Conservation (phyloP, 2,797 vertebrate genomes). For the Ptychobarbus kaznakovi region DNA sequence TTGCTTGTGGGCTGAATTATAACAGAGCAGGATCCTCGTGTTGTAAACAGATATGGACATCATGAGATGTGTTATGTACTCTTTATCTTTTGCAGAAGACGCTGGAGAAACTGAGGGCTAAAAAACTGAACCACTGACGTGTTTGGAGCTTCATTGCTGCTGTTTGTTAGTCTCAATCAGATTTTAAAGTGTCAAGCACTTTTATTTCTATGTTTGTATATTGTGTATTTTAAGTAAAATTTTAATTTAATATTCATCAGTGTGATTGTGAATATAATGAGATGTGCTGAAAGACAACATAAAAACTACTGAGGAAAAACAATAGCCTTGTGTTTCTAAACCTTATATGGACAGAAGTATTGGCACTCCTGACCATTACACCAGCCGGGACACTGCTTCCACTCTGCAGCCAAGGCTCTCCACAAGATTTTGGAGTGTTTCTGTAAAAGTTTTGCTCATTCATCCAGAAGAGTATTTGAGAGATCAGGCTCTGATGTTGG, state of each 20-base stretch:
- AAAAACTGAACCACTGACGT: slow-evolving; percentile 55
- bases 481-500: not conserved
- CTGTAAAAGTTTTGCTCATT: not conserved
- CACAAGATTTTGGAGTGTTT: too few relatives aligned
- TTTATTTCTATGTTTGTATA: slow-evolving; percentile 1
- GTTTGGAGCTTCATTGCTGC: not conserved
- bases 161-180: not conserved
- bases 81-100: slow-evolving; percentile 29
- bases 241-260: not conserved
- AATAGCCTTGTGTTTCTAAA: too few relatives aligned
- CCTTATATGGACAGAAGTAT: not conserved
- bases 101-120: slow-evolving; percentile 68
- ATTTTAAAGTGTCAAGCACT: not conserved
- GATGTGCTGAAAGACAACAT: not conserved
- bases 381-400: not conserved
- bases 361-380: not conserved
- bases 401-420: not conserved
- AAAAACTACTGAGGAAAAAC: too few relatives aligned
- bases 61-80: not conserved
- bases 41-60: not conserved
- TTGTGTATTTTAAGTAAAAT: slow-evolving; percentile 28
- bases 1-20: not conserved
- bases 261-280: not conserved
- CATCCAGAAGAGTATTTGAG: not conserved
- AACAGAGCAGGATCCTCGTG: not conserved